Percentiles rank a stretch among this genome's conserved stretches.
Conservation (phyloP, 2,797 vertebrate species). For the Schizopygopsis malacanthus region DNA sequence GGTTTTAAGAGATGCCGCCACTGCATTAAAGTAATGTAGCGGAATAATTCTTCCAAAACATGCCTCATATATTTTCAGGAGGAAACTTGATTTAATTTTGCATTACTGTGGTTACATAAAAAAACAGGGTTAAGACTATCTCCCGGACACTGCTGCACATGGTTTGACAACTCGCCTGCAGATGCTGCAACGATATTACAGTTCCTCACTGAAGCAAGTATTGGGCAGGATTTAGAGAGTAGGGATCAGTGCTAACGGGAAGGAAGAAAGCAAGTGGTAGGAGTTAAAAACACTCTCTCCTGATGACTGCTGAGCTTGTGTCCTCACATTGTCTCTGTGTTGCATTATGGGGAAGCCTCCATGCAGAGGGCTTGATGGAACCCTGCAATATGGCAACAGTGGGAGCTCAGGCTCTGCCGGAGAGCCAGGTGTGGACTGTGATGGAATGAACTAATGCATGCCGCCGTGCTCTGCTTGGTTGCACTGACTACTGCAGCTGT, state of each 20-base stretch:
- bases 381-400: constrained; percentile 56
- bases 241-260: background rate
- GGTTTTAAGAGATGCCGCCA: constrained; percentile 16
- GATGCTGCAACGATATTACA: constrained; percentile 42
- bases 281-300: constrained; percentile 27
- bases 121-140: constrained; percentile 42
- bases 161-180: constrained; percentile 48
- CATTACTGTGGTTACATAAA: constrained; percentile 34
- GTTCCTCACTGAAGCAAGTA: constrained; percentile 44
- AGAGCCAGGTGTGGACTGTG: constrained; percentile 60
- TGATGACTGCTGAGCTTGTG: constrained; percentile 25
- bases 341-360: constrained; percentile 23
- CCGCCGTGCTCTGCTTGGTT: constrained; percentile 18
- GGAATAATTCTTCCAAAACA: constrained; percentile 22
- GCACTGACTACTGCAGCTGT: constrained; percentile 51
- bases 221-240: constrained; percentile 30
- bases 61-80: constrained; percentile 8
- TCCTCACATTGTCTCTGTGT: constrained; percentile 25
- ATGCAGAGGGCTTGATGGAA: constrained; percentile 55
- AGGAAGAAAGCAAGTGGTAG: background rate
- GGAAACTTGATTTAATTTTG: constrained; percentile 50
- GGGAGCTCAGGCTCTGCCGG: constrained; percentile 48
- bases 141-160: constrained; percentile 40
- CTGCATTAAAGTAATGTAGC: constrained; percentile 41
- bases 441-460: constrained; percentile 50